Conservation (phyloP, 2,113 vertebrate genomes). For the Limnothrissa miodon region DNA sequence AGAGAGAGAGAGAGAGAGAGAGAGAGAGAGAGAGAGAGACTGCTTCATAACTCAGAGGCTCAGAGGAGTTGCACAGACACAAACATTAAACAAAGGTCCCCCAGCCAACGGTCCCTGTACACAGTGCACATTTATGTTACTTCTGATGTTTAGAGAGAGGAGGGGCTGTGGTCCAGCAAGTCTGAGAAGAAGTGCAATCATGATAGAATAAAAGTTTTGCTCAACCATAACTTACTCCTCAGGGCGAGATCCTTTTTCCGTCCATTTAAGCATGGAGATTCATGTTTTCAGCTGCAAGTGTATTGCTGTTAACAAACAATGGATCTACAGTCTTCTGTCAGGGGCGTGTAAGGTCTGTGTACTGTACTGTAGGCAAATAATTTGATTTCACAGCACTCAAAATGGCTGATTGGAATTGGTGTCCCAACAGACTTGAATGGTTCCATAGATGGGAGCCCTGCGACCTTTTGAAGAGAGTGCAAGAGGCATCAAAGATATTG, state of each 20-base stretch:
- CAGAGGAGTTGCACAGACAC: neutral
- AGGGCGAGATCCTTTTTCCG: neutral
- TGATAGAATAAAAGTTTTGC: neutral
- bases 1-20: neutral
- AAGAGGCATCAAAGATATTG: neutral
- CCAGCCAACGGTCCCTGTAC: neutral
- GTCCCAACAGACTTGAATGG: slow-evolving; percentile 4
- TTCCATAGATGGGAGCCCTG: neutral
- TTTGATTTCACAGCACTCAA: neutral
- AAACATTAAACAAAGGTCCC: neutral
- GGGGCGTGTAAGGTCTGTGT: neutral
- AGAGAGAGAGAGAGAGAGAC: neutral
- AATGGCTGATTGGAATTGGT: neutral
- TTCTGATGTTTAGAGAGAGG: neutral
- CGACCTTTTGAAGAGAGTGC: neutral
- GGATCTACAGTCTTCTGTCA: neutral
- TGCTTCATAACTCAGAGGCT: neutral
- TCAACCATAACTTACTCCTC: neutral
- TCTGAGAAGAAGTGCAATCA: neutral
- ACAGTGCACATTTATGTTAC: neutral
- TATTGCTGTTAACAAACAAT: neutral
- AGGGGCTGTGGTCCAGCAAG: neutral
- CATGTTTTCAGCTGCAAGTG: neutral
- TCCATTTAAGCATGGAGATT: neutral
- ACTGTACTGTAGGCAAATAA: neutral